phyloP scores from a whole-genome alignment of 2,888 invertebrate species.

The Watsonalla binaria region DNA sequence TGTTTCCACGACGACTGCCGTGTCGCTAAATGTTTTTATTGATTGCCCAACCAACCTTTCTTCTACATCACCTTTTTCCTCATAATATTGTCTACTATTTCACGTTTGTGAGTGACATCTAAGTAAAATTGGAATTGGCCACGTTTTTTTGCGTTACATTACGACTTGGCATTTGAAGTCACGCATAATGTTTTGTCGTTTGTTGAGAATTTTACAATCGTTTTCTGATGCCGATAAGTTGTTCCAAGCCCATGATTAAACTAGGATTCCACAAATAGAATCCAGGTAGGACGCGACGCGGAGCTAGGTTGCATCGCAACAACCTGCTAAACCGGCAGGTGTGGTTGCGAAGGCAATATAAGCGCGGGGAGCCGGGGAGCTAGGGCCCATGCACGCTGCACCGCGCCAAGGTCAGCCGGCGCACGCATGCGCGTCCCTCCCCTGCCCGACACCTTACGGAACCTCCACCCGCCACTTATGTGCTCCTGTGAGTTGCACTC shows the following conservation, averaged over 20 bases:
- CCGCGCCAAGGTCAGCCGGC: constrained; percentile 72
- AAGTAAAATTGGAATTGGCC: too few species aligned
- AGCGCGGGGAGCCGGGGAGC: constrained; percentile 42
- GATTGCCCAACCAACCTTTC: constrained; percentile 28
- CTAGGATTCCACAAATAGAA: constrained; percentile 61
- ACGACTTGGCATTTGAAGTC: constrained; percentile 10
- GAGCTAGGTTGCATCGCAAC: constrained; percentile 57
- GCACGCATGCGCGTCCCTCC: constrained; percentile 66
- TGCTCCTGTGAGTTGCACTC: constrained; percentile 57
- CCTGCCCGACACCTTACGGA: constrained; percentile 26
- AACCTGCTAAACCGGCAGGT: constrained; percentile 73
- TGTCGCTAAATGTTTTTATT: constrained; percentile 39
- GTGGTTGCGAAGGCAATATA: constrained; percentile 50
- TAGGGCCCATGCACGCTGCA: constrained; percentile 69
- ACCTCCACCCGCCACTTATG: constrained; percentile 49
- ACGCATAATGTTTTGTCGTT: constrained; percentile 13
- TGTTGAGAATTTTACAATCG: constrained; percentile 15
- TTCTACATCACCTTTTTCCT: constrained; percentile 3
- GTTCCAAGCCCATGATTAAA: constrained; percentile 27
- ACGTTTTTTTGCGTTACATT: too few species aligned
- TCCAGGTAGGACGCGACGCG: constrained; percentile 39
- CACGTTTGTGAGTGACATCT: too few species aligned
- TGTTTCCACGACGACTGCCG: constrained; percentile 41
- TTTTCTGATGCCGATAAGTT: constrained; percentile 9
- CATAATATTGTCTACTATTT: too few species aligned